Conservation (phyloP, 2,797 vertebrate genomes). For the Sebastes elongatus region DNA sequence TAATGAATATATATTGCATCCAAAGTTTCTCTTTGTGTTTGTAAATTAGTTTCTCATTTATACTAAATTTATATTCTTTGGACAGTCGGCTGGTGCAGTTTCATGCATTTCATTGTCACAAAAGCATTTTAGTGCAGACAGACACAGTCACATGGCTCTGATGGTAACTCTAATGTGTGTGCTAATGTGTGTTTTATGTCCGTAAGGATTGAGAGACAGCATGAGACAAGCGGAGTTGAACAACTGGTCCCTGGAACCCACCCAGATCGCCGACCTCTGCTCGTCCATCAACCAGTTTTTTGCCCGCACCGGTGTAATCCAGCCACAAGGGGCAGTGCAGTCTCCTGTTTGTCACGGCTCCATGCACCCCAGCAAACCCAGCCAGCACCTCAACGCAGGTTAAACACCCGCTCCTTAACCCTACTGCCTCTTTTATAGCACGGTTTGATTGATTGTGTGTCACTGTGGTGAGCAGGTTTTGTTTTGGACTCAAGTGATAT, state of each 20-base stretch:
- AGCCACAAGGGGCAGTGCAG: constrained; percentile 89
- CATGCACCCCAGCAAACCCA: constrained; percentile 90
- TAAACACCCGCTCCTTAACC: background rate
- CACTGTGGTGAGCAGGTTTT: background rate
- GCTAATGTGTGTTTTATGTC: constrained; percentile 13
- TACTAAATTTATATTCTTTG: constrained; percentile 21
- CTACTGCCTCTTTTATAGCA: too few relatives aligned
- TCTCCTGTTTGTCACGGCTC: constrained; percentile 87
- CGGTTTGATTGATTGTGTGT: background rate
- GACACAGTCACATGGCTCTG: background rate
- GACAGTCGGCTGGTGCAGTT: constrained; percentile 26
- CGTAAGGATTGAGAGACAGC: constrained; percentile 90
- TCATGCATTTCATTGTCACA: constrained; percentile 47
- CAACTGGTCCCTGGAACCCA: constrained; percentile 94
- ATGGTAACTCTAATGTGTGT: background rate
- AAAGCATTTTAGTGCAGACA: constrained; percentile 15
- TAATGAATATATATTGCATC: constrained; percentile 65
- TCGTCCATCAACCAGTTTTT: constrained; percentile 95
- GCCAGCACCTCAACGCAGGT: constrained; percentile 89
- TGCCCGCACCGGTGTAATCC: constrained; percentile 92
- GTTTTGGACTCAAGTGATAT: background rate
- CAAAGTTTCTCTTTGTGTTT: constrained; percentile 41
- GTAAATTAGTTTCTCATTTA: constrained; percentile 56
- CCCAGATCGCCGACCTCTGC: constrained; percentile 93
- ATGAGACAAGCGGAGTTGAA: constrained; percentile 95